These are phyloP conservation scores for Xenopus laevis DNA, from an alignment of 2,113 vertebrate genomes.

Conservation along the genomic window DNA sequence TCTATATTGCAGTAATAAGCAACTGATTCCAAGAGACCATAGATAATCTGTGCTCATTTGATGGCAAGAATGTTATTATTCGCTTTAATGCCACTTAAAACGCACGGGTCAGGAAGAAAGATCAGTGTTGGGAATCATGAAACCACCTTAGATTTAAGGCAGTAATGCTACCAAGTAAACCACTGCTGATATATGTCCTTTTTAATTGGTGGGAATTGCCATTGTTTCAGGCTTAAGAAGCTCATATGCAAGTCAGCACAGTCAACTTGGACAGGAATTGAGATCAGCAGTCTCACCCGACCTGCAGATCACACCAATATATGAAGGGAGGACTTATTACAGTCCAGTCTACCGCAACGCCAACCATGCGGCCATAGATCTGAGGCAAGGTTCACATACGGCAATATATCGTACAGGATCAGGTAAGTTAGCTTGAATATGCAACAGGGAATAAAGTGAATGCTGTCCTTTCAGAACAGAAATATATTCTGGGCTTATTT, in stretches of 20 bases:
- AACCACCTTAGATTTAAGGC: no score
- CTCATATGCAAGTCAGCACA: slow-evolving; percentile 91
- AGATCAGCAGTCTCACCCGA: slow-evolving; percentile 85
- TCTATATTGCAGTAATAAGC: no score
- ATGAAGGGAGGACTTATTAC: slow-evolving; percentile 86
- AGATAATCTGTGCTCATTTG: no score
- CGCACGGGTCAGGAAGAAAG: no score
- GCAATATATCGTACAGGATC: slow-evolving; percentile 79
- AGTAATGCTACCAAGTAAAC: background rate
- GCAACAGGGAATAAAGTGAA: no score
- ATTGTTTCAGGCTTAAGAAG: slow-evolving; percentile 76
- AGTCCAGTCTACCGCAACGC: slow-evolving; percentile 87
- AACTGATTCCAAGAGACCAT: no score
- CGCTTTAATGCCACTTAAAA: no score
- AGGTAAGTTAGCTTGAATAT: slow-evolving; percentile 62
- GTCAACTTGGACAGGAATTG: slow-evolving; percentile 82
- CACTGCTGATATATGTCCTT: background rate
- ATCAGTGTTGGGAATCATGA: no score
- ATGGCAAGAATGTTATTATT: no score
- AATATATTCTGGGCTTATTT: no score
- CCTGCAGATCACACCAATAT: slow-evolving; percentile 89
- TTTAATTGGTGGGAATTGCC: background rate
- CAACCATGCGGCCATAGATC: slow-evolving; percentile 70
- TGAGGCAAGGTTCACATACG: slow-evolving; percentile 75
- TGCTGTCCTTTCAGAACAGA: no score